Percentiles rank a stretch among this genome's conserved stretches.
These are phyloP conservation scores for Hedya salicella DNA, from an alignment of 2,888 invertebrate genomes.

Conservation along the genomic window DNA sequence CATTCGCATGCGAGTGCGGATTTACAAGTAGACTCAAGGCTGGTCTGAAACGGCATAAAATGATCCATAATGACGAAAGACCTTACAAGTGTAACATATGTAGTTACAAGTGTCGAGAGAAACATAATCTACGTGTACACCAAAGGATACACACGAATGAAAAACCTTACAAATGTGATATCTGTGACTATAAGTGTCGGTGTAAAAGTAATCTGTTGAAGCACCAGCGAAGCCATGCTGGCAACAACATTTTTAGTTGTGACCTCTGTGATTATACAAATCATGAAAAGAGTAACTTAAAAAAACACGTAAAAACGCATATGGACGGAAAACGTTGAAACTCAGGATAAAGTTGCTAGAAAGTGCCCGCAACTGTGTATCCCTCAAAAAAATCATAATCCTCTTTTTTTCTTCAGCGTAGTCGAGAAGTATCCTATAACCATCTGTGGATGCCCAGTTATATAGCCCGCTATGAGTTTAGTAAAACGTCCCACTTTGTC, in stretches of 20 bases:
- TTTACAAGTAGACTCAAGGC: background rate
- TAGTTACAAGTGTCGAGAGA: conserved; percentile 6
- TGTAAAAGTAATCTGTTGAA: conserved; percentile 16
- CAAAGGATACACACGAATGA: conserved; percentile 12
- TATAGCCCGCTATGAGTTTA: too few relatives aligned
- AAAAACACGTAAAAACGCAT: background rate
- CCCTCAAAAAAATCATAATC: too few relatives aligned
- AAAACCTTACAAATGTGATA: conserved; percentile 20
- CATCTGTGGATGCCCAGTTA: too few relatives aligned
- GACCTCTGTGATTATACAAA: background rate
- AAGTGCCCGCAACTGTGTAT: too few relatives aligned
- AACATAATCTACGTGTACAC: background rate
- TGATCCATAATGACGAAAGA: conserved; percentile 10
- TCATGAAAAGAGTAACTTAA: conserved; percentile 8
- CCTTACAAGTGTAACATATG: conserved; percentile 2
- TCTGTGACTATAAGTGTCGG: conserved; percentile 11
- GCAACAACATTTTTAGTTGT: background rate
- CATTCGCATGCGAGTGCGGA: background rate
- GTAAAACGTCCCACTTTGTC: too few relatives aligned
- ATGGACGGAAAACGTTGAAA: background rate
- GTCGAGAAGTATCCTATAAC: too few relatives aligned
- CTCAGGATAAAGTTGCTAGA: too few relatives aligned
- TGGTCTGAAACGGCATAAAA: conserved; percentile 21
- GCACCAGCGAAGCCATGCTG: background rate
- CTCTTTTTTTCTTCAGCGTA: too few relatives aligned